phyloP scores from a whole-genome alignment of 92 coral and sea anemone genomes.

The Parazoanthus swiftii region DNA sequence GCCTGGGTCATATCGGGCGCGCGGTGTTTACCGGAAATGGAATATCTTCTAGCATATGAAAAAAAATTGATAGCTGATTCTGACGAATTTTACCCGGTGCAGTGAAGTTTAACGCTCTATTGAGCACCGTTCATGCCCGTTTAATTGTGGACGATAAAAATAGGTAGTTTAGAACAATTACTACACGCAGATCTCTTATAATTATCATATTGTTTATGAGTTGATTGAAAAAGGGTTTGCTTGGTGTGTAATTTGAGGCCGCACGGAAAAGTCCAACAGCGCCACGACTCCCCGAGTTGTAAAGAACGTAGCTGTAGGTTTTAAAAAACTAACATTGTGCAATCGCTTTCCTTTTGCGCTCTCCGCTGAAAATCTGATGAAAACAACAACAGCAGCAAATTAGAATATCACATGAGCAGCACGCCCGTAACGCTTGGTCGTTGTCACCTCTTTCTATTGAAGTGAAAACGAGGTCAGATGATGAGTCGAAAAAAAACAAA shows the following conservation, averaged over 20 bases:
- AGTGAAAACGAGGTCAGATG: conserved; percentile 1
- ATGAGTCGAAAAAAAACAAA: conserved; percentile 1
- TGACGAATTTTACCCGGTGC: not conserved
- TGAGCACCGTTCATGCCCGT: not conserved
- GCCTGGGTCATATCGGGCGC: not conserved
- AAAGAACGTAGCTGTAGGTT: not conserved
- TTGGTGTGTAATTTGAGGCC: conserved; percentile 21
- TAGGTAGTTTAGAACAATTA: conserved; percentile 11
- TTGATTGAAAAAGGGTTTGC: not conserved
- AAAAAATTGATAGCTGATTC: not conserved
- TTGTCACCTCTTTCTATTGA: not conserved
- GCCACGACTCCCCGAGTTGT: not conserved
- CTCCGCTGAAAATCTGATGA: conserved; percentile 8
- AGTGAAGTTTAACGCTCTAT: not conserved
- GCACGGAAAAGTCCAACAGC: not conserved
- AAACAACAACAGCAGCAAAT: conserved; percentile 14
- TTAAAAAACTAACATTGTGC: conserved; percentile 11
- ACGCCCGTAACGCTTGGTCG: not conserved
- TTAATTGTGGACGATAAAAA: not conserved
- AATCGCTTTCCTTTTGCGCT: conserved; percentile 7
- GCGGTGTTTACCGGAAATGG: not conserved
- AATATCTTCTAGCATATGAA: not conserved
- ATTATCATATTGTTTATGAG: conserved; percentile 14
- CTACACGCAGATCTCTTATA: conserved; percentile 15
- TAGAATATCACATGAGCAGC: conserved; percentile 29